phyloP scores from a whole-genome alignment of 2,113 vertebrate species.

The Chitala chitala region DNA sequence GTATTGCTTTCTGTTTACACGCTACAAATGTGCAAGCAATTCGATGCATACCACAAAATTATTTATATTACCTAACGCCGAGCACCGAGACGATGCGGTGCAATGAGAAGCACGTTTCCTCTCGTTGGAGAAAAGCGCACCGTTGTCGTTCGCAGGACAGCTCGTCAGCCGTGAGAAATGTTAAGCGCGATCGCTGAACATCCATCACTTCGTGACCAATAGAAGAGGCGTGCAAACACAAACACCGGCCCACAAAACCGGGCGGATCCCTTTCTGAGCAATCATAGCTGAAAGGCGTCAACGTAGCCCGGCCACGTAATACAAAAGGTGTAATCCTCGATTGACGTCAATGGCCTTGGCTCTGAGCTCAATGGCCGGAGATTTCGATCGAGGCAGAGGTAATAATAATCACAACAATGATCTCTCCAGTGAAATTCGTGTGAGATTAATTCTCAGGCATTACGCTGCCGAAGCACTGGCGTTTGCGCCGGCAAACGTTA shows the following conservation, averaged over 20 bases:
- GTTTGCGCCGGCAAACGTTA: no score
- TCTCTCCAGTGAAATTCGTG: not conserved
- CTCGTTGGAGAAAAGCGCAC: no score
- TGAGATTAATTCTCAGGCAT: not conserved
- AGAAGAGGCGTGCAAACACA: not conserved
- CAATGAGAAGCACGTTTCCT: no score
- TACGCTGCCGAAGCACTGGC: no score
- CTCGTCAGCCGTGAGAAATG: no score
- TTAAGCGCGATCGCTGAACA: no score
- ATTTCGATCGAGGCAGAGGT: not conserved
- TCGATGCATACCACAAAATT: no score
- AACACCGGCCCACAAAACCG: not conserved
- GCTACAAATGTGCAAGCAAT: no score
- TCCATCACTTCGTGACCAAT: not conserved
- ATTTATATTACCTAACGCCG: no score
- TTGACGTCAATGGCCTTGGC: slow-evolving; percentile 41
- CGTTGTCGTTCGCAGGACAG: no score
- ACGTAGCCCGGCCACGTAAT: slow-evolving; percentile 21
- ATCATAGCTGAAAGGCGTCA: slow-evolving; percentile 8
- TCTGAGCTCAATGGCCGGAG: slow-evolving; percentile 12
- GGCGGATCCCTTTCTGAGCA: slow-evolving; percentile 28
- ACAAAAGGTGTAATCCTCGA: slow-evolving; percentile 41
- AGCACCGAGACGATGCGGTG: no score
- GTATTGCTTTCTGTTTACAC: no score
- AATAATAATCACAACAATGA: not conserved